Base-by-base conservation (phyloP, 2,113 vertebrate species). In the Rhea pennata region DNA sequence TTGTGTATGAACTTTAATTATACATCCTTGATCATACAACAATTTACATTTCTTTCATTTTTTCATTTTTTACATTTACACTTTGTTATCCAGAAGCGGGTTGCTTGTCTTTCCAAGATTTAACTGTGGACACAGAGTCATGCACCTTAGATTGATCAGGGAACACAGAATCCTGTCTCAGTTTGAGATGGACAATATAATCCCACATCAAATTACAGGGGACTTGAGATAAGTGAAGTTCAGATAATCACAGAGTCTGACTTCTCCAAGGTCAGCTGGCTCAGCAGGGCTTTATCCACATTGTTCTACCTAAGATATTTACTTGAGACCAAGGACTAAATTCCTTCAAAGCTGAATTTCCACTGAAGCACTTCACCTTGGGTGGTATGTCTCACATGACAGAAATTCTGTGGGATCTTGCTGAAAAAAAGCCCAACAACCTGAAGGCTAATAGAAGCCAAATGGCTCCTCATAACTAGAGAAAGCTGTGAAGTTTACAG, bases 181-280 rank as follows among this genome's bases (percentile, higher is more conserved):
- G 24, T 69, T 78, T 70, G 72, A 90, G 51, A 16, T 58, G 64
- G 62, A 84, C 15, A 6, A 48, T 42, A 73, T 91, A 95, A 96
- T 91, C 78, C 66, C 56, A 58, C 80, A 42, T 77, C 95, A 97
- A 96, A 97, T 78, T 97, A 26, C 24, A 93, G 77, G 69, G 83
- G 61, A 62, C 56, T 83, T 92, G 58, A 87, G 93, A 80, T 69
- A 96, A 92, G n/a, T 62, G 86, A 94, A 86, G 46, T 91, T 94
- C 92, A 95, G 93, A 95, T 96, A 97, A 91, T 12, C 62, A 54
- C 1, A 2, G 39, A 78, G 74, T 90, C 91, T 95, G 59, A 33
- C 46, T 94, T 71, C 22, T 17, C 42, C 91, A 93, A 93, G 91
- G 90, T 88, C 94, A 96, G 90, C 78, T 92, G 46, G 50, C 86